Base-by-base conservation (phyloP, 2,113 vertebrate genomes). In the Charina bottae region DNA sequence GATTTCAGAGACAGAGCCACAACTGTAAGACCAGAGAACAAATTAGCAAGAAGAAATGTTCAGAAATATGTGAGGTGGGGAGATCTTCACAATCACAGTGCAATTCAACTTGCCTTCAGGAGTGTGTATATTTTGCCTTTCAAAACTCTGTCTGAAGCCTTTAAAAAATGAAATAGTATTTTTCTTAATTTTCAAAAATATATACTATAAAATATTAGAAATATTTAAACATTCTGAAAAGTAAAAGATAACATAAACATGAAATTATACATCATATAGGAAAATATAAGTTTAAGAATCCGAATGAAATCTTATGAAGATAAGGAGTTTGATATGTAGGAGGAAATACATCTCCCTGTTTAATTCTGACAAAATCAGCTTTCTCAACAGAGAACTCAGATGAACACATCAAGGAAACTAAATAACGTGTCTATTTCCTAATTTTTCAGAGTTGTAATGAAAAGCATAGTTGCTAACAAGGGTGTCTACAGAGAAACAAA, bases 151-250 rank as follows among this genome's bases (percentile, higher is more conserved):
- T 15, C 85, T 49, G 28, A 49, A 88, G 68, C 33, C 13, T 37
- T 56, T 91, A 85, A 90, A 83, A 90, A 42, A 60, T 4, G 15
- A 88, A 92, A 78, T 49, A 83, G 56, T 92, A 92, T 92, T 92
- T 92, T 92, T 92, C 91, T 89, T 88, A 83, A 88, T 37, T 78
- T 78, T 21, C 2, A 78, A 21, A 90, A 49, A 55, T 17, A 68
- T 37, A 90, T 46, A 78, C 72, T 56, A 83, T 78, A 83, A 42
- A 24, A 33, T 87, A 91, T 87, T 78, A 53, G 53, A 60, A 26
- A 83, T 58, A 89, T 89, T 54, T 92, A 87, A 86, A 26, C 49
- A 83, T 37, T 83, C 12, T 53, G 42, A 68, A 88, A 83, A 60
- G 49, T 33, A 53, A 53, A 92, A 28, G n/a, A 17, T 83, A 60